phyloP scores from a whole-genome alignment of 2,113 vertebrate genomes.

The Psittacula cyanocephala region DNA sequence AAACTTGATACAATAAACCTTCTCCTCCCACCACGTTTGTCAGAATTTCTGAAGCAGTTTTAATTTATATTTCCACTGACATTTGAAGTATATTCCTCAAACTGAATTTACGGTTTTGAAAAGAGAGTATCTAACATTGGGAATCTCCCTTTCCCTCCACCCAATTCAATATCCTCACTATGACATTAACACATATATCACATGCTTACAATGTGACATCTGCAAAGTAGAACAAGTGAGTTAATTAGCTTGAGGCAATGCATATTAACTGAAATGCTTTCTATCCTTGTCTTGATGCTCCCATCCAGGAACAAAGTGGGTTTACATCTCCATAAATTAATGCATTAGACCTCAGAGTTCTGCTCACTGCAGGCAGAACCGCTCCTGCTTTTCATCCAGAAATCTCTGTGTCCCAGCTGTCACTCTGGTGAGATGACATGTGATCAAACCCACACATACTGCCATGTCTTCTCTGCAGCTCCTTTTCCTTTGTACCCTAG shows the following conservation, averaged over 20 bases:
- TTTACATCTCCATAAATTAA: neutral
- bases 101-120: neutral
- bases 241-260: neutral
- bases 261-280: neutral
- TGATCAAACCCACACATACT: neutral
- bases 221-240: neutral
- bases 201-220: neutral
- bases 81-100: neutral
- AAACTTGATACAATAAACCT: neutral
- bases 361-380: neutral
- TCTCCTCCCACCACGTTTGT: neutral
- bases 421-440: neutral
- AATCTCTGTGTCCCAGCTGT: neutral
- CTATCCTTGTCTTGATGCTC: neutral
- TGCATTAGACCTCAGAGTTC: neutral
- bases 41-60: neutral
- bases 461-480: neutral
- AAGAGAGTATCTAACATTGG: neutral
- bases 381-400: neutral
- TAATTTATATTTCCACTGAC: neutral
- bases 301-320: neutral
- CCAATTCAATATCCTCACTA: neutral
- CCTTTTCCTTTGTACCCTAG: neutral
- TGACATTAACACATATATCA: neutral
- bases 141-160: neutral